Evolutionary conservation across 2,888 invertebrate genomes (phyloP), one percentile per base, ranked within the genome.

Genomic region (Kryphioiulus occultus): DNA sequence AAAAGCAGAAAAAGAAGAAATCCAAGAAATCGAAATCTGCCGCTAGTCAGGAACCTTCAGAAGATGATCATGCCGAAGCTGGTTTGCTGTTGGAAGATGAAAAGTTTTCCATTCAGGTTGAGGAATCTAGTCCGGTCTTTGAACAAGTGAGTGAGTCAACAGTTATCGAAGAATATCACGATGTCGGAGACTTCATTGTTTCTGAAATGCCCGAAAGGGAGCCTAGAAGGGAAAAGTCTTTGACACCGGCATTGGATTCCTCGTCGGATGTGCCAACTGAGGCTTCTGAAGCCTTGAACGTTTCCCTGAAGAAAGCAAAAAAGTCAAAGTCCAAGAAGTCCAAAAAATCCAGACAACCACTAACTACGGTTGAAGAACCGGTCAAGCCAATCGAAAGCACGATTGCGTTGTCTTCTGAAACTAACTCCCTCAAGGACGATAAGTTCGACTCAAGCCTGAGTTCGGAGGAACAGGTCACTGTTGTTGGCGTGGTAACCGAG

Each of bases 1-100:
- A 85, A 88, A 68, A 82, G 83, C 22, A n/a, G 42, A 44, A 44
- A 78, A 59, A 44, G 42, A 26, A 44, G 86, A 87, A 87, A 85
- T 44, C 32, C 19, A 53, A n/a, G 78, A 87, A 86, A 19, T 15
- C 86, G 32, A 42, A 32, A 22, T 68, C 26, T 12, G 10, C 68
- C 10, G 12, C 10, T 26, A 26, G 26, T 12, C 26, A 1, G 12
- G 68, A 26, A 26, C n/a, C 68, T 12, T 68, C 26, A 26, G 68
- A 26, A 26, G 26, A 68, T 26, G 68, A 26, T 10, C 26, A 68
- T 68, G 22, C 1, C n/a, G 26, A 59, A 9, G 59, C 59, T n/a
- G 59, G n/a, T n/a, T 35, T 35, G 3, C 35, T 35, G 35, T n/a
- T 59, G 47, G 15, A 35, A 4, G 35, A 2, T 35, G 35, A 35